Base-by-base conservation (phyloP, 2,888 invertebrate species). In the Taenaris catops region DNA sequence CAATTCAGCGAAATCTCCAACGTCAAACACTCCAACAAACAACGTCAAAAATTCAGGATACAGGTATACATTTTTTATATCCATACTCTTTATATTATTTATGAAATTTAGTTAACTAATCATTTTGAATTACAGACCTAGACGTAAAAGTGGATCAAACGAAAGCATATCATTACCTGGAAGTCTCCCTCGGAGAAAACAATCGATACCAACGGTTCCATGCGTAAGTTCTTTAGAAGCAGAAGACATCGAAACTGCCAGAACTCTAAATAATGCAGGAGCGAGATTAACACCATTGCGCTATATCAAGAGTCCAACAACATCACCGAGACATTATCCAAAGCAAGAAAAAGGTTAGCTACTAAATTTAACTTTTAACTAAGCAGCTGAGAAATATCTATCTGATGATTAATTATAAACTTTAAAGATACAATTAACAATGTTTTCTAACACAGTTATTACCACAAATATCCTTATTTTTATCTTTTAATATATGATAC, bases 101-200 rank as follows among this genome's bases (percentile, higher is more conserved):
- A 18, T n/a, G 1, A 11, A 8, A 4, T 23, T 31, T 25, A n/a
- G n/a, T n/a, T 17, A 1, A 17, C 1, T n/a, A n/a, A n/a, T 14
- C 14, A 4, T 14, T 3, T 19, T 6, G 1, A 51, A 44, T 58
- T 61, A 41, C 38, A 79, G 86, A 31, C 73, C 83, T n/a, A 63
- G 84, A 48, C 62, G 83, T 55, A 87, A 87, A 70, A 87, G 78
- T 47, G 80, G 83, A 12, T 79, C 90, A 51, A 90, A 89, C 53
- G 90, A 90, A 69, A 90, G 89, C 58, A 90, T 90, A 56, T 92
- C 91, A 54, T 68, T 92, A 36, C 90, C 90, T 7, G 89, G 90
- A 21, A 90, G 90, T 55, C 64, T 90, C 28, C 90, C 91, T 1
- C 73, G 92, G 50, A 80, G 91, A 59, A 89, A 90, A 62, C 90